Evolutionary conservation across 1,140 invertebrate species (phyloP), one percentile per base, ranked within the genome.

Genomic region (Arion vulgaris): DNA sequence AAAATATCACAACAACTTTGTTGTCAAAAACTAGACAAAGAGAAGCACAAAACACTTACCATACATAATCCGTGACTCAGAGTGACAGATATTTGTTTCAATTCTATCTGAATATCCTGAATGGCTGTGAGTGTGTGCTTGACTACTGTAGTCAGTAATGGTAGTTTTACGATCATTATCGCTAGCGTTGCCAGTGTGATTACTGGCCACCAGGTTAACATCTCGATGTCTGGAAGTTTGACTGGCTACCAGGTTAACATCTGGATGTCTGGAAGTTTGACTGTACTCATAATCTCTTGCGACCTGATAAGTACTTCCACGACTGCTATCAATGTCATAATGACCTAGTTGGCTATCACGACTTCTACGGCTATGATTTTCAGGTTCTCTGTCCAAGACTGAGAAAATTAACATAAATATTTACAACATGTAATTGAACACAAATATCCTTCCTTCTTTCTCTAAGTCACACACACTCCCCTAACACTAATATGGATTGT

Each of bases 141-240:
- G 53, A 2, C 23, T 23, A 57, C 1, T 23, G 23, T 9, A 57
- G 26, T 9, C 2, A 5, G 4, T 15, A 57, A 4, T 57, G 2
- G 7, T 57, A n/a, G 9, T 1, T 5, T 19, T 57, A 19, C 23
- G 53, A 57, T 19, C 53, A 23, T 57, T 9, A 23, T 57, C 53
- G 26, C 4, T 57, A n/a, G 4, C 9, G 53, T 4, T 57, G 19
- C 26, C 2, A 15, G 2, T n/a, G 26, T 57, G 53, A 57, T 93
- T 69, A n/a, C 86, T 93, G n/a, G 53, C 90, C 84, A 95, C 94
- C 66, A 92, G 93, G 85, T 93, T 93, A 34, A 82, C 83, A 68
- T 90, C 85, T 49, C 90, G 87, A 79, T 91, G 87, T 45, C 82
- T 80, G 77, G 89, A 85, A 0, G 83, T 83, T 82, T 87, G 72